Base-by-base conservation (phyloP, 2,113 vertebrate species). In the Typhlomys cinereus region DNA sequence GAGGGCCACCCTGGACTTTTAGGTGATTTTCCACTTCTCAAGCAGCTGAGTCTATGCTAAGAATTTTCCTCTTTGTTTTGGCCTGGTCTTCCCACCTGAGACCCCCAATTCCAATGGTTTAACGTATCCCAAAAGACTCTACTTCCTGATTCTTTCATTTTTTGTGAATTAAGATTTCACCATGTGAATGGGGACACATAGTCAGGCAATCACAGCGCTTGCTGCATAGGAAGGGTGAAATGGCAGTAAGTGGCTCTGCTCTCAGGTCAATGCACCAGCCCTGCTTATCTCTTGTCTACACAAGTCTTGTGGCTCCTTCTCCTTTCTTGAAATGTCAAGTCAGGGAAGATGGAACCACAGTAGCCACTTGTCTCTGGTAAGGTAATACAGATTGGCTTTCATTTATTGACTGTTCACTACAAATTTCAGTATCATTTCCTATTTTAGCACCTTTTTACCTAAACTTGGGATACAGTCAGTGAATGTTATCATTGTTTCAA, bases 341-440 rank as follows among this genome's bases (percentile, higher is more conserved):
- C 34, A 25, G 1, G n/a, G 39, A 91, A 90, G 20, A 78, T 18
- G 18, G 10, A 9, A n/a, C 59, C 66, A 52, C 1, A 31, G 41
- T 18, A 15, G 12, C 39, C 48, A 57, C 39, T 36, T 36, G 36
- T 88, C 64, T 73, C 46, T 48, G 62, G 46, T 84, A 75, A 23
- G 48, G 20, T 70, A 70, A 83, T 39, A 15, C 15, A 39, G 34
- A 3, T 59, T 87, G 71, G 10, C 21, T 95, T 75, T 86, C 54
- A 52, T 46, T 78, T 82, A 61, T 34, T 48, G 78, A 81, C 75
- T 84, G 50, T 74, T 89, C 44, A 44, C 59, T 94, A 41, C 23
- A 86, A 46, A 91, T 74, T 81, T 69, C 64, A 66, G 52, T 44
- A 52, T 94, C 90, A 94, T 91, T 95, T 92, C 76, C 46, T 86